Conservation (phyloP, 2,888 invertebrate species). For the Magallana nippona region DNA sequence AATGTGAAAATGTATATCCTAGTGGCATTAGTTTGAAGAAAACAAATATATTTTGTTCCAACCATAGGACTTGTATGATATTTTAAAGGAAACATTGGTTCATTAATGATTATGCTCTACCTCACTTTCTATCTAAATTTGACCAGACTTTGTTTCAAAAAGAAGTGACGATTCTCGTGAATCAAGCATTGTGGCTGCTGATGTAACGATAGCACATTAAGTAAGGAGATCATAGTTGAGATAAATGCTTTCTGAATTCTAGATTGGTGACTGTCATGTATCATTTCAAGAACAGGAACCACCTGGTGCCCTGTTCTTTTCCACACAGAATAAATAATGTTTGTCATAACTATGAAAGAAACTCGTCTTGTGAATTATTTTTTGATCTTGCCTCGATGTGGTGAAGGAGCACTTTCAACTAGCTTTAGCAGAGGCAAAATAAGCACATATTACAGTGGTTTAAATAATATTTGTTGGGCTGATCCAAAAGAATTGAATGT, state of each 20-base stretch:
- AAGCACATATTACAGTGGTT: too few species aligned
- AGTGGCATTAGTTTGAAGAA: background rate
- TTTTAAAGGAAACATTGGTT: background rate
- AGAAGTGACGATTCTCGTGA: too few species aligned
- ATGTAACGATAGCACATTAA: too few species aligned
- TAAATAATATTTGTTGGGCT: too few species aligned
- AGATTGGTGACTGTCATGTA: background rate
- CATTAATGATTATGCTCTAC: background rate
- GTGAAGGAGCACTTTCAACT: too few species aligned
- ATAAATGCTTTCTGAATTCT: slow-evolving; percentile 24
- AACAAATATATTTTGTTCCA: background rate
- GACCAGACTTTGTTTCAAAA: background rate
- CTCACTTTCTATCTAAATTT: background rate
- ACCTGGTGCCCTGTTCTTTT: background rate
- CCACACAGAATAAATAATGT: slow-evolving; percentile 5
- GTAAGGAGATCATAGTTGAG: too few species aligned
- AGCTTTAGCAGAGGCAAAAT: too few species aligned
- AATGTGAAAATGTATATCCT: too few species aligned
- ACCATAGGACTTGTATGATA: background rate
- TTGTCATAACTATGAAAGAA: background rate
- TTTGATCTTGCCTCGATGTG: too few species aligned
- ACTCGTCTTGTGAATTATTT: too few species aligned
- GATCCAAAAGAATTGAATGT: too few species aligned
- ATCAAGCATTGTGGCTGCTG: too few species aligned
- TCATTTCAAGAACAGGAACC: background rate